Evolutionary conservation across 2,888 invertebrate species (phyloP).

Genomic region (Strigamia maritima): DNA sequence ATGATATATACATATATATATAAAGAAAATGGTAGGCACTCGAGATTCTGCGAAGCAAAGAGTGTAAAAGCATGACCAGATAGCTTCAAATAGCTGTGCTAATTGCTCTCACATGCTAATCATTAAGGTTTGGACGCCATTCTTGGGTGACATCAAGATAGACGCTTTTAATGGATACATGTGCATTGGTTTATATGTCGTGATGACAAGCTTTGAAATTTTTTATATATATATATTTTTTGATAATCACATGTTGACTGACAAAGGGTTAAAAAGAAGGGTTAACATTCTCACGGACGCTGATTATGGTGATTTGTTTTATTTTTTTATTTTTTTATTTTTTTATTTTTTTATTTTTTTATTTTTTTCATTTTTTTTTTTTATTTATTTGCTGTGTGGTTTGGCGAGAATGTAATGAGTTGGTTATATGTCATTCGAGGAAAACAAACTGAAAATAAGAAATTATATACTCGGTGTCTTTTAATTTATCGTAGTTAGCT

Average conservation of each 20-base stretch:
- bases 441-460: not conserved
- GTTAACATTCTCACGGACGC: not conserved
- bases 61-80: conserved; percentile 7
- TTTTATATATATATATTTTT: not conserved
- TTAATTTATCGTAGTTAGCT: not conserved
- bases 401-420: not conserved
- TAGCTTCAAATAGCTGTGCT: conserved; percentile 8
- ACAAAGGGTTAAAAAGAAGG: not conserved
- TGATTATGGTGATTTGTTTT: not conserved
- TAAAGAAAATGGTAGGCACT: not conserved
- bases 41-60: not conserved
- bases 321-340: too few species aligned
- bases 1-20: not conserved
- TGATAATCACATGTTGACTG: not conserved
- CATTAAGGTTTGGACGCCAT: not conserved
- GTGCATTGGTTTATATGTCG: not conserved
- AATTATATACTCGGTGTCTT: not conserved
- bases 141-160: not conserved
- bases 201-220: not conserved
- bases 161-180: not conserved
- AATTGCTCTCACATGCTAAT: conserved; percentile 27
- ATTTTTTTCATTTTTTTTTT: too few species aligned
- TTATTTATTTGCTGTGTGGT: not conserved
- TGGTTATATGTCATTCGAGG: not conserved
- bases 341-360: too few species aligned